These are phyloP conservation scores for Eutolmus rufibarbis DNA, from an alignment of 2,888 invertebrate genomes.

Conservation along the genomic window DNA sequence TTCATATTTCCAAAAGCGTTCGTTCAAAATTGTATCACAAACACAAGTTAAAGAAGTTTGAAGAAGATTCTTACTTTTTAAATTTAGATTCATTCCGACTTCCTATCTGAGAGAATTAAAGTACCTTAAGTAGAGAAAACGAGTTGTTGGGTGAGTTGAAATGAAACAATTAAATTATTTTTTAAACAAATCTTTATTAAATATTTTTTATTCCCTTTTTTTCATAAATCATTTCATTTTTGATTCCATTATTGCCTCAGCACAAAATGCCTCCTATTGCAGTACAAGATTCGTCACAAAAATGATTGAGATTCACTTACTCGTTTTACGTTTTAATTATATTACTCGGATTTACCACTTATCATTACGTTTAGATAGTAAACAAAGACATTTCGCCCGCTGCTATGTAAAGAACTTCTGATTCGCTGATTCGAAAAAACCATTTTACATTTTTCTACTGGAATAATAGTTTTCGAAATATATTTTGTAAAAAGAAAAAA, in stretches of 20 bases:
- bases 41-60: no score
- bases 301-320: slow-evolving; percentile 21
- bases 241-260: slow-evolving; percentile 36
- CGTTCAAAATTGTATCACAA: no score
- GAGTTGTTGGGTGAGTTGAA: background rate
- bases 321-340: slow-evolving; percentile 15
- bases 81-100: no score
- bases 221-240: slow-evolving; percentile 23
- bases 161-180: background rate
- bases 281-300: background rate
- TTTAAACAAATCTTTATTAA: slow-evolving; percentile 37
- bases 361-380: background rate
- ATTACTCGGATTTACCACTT: slow-evolving; percentile 2
- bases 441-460: background rate
- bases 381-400: background rate
- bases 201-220: background rate
- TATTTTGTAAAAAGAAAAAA: background rate
- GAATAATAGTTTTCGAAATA: background rate
- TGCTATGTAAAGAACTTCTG: background rate
- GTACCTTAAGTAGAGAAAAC: no score
- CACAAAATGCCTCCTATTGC: background rate
- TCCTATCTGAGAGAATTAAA: no score
- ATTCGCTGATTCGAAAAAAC: background rate
- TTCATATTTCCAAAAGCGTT: no score
- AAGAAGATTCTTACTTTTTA: no score